Conservation (phyloP, 2,888 invertebrate genomes). For the Hyposoter dolosus region DNA sequence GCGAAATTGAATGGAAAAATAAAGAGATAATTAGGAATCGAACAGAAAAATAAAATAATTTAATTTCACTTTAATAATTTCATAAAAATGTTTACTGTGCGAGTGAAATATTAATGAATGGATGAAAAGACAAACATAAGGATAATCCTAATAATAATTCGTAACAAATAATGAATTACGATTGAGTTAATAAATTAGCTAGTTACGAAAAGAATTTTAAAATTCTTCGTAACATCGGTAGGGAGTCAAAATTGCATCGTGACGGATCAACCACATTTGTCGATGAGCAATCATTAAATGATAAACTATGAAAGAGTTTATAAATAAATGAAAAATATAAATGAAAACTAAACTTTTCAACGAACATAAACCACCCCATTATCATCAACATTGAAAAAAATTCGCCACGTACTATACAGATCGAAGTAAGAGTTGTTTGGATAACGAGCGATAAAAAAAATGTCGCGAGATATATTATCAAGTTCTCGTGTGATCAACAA, state of each 20-base stretch:
- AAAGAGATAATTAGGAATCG: not conserved
- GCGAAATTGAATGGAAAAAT: not conserved
- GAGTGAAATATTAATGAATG: constrained; percentile 15
- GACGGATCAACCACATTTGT: not conserved
- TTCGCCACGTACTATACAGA: not conserved
- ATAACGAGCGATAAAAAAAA: constrained; percentile 44
- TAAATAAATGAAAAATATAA: not conserved
- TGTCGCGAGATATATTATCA: constrained; percentile 69
- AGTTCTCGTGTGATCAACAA: constrained; percentile 67
- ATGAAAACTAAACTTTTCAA: not conserved
- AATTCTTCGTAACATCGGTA: constrained; percentile 68
- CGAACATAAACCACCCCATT: not conserved
- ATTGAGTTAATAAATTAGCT: not conserved
- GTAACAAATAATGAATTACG: not conserved
- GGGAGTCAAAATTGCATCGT: not conserved
- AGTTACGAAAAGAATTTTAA: constrained; percentile 6
- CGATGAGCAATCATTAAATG: not conserved
- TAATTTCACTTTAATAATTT: not conserved
- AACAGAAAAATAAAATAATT: not conserved
- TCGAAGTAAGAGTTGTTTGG: constrained; percentile 57
- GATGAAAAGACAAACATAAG: not conserved
- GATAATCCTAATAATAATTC: constrained; percentile 15
- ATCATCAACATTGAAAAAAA: not conserved
- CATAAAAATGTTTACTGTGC: not conserved
- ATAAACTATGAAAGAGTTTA: not conserved